Evolutionary conservation across 2,888 invertebrate species (phyloP).

Genomic region (Heteropelma amictum): DNA sequence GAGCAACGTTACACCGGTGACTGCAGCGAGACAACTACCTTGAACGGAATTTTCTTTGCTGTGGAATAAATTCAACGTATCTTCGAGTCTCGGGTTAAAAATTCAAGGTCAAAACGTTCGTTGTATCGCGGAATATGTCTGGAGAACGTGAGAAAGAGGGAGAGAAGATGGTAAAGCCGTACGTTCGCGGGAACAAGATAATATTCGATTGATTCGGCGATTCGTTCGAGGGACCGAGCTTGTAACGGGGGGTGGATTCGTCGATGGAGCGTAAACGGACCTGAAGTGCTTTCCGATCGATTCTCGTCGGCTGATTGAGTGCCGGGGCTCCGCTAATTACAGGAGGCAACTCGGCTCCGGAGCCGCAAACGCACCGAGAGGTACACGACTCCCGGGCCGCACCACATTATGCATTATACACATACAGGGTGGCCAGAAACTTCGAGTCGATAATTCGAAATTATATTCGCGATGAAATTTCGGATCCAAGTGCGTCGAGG

Average conservation of each 20-base stretch:
- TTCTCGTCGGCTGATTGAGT: conserved; percentile 37
- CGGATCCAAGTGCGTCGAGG: no score
- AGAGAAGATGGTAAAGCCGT: background rate
- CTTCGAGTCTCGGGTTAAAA: no score
- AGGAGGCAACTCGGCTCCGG: conserved; percentile 8
- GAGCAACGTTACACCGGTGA: no score
- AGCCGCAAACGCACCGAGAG: conserved; percentile 4
- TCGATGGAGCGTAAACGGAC: conserved; percentile 42
- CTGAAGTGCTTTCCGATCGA: conserved; percentile 38
- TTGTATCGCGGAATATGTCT: no score
- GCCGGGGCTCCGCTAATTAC: conserved; percentile 38
- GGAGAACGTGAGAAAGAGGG: background rate
- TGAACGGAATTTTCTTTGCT: no score
- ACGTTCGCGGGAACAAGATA: conserved; percentile 17
- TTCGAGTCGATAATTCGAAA: no score
- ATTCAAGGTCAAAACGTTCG: no score
- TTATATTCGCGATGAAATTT: no score
- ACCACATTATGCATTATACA: background rate
- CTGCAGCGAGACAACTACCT: no score
- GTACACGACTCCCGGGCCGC: background rate
- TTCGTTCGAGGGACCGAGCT: background rate
- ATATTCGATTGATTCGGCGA: conserved; percentile 17
- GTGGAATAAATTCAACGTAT: no score
- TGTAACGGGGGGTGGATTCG: conserved; percentile 7
- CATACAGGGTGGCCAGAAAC: background rate